These are phyloP conservation scores for Poecilobothrus nobilitatus DNA, from an alignment of 2,888 invertebrate genomes.

Conservation along the genomic window DNA sequence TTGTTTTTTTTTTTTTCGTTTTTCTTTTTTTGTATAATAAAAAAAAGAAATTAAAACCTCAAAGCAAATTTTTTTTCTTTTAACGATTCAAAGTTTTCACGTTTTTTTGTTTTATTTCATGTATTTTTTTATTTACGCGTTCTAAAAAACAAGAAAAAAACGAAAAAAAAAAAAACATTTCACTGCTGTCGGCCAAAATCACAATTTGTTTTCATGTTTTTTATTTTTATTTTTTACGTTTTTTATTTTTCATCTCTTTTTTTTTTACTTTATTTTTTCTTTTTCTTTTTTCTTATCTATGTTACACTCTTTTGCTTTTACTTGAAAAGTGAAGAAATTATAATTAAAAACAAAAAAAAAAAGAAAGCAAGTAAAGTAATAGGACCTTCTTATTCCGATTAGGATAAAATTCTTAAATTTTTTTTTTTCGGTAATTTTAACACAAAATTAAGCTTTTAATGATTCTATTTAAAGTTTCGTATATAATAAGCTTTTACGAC, in stretches of 20 bases:
- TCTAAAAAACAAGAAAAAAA: too few relatives aligned
- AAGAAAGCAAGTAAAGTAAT: too few relatives aligned
- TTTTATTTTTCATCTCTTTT: background rate
- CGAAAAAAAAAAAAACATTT: too few relatives aligned
- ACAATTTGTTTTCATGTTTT: background rate
- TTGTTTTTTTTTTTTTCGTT: background rate
- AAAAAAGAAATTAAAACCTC: background rate
- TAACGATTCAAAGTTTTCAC: background rate
- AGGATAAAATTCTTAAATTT: too few relatives aligned
- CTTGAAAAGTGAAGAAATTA: too few relatives aligned
- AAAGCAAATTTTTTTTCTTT: background rate
- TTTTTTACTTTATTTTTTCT: background rate
- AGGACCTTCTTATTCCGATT: too few relatives aligned
- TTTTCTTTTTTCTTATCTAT: background rate
- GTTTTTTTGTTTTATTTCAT: background rate
- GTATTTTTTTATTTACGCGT: background rate
- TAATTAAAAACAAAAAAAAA: too few relatives aligned
- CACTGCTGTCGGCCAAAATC: constrained; percentile 3
- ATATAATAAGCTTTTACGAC: too few relatives aligned
- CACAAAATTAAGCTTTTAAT: too few relatives aligned
- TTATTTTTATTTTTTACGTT: background rate
- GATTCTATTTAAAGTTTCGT: too few relatives aligned
- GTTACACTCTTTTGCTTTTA: background rate
- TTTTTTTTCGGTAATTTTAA: too few relatives aligned
- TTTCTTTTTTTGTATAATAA: too few relatives aligned